phyloP scores from a whole-genome alignment of 2,113 vertebrate species.

The Takifugu bimaculatus region DNA sequence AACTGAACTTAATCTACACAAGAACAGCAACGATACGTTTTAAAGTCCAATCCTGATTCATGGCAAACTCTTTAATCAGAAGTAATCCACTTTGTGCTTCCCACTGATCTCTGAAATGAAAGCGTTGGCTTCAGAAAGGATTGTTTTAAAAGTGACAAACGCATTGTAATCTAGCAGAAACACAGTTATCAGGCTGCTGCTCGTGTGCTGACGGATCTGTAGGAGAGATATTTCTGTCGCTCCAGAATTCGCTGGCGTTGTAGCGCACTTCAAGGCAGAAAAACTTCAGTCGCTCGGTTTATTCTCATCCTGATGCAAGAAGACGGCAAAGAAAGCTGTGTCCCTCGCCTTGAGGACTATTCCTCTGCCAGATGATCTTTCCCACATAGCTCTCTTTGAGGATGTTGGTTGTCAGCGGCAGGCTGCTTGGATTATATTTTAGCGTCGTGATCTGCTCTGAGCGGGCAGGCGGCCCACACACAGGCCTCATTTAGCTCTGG shows the following conservation, averaged over 20 bases:
- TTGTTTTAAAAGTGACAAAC: too few species aligned
- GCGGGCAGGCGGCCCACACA: slow-evolving; percentile 52
- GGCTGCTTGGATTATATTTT: slow-evolving; percentile 52
- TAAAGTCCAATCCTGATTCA: too few species aligned
- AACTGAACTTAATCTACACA: too few species aligned
- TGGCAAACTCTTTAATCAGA: too few species aligned
- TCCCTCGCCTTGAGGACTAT: slow-evolving; percentile 40
- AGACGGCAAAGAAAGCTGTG: slow-evolving; percentile 10
- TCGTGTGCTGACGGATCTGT: slow-evolving; percentile 11
- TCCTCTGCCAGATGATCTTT: slow-evolving; percentile 51
- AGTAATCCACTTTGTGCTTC: background rate
- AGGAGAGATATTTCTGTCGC: background rate
- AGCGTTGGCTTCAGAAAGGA: background rate
- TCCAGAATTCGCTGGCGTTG: background rate
- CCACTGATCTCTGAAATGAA: background rate
- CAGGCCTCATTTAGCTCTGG: slow-evolving; percentile 47
- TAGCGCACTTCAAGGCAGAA: slow-evolving; percentile 8
- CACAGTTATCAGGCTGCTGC: slow-evolving; percentile 12
- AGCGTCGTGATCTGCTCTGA: slow-evolving; percentile 45
- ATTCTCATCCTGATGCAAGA: slow-evolving; percentile 44
- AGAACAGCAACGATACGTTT: too few species aligned
- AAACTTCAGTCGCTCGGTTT: slow-evolving; percentile 42
- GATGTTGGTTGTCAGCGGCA: slow-evolving; percentile 45
- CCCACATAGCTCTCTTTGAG: slow-evolving; percentile 56
- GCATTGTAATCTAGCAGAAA: background rate